A percentile compares a stretch with the other conserved stretches of the same genome.
Evolutionary conservation across 2,888 invertebrate genomes (phyloP).

Genomic region (Drosophila paranaensis): DNA sequence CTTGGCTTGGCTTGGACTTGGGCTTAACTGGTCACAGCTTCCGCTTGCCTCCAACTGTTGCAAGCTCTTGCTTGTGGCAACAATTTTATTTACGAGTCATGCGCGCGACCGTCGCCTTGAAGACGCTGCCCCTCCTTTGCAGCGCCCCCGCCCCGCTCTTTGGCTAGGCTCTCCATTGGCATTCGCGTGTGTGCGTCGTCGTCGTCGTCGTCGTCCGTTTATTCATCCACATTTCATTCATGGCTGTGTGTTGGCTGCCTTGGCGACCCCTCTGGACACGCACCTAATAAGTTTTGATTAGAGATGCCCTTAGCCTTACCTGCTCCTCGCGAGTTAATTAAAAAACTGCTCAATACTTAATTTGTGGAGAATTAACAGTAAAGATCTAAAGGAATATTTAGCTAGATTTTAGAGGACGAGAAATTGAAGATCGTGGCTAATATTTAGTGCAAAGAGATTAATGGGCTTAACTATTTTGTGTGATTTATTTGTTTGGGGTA

Average conservation of each 20-base stretch:
- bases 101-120: conserved; percentile 64
- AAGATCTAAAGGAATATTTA: conserved; percentile 8
- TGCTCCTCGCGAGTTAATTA: conserved; percentile 52
- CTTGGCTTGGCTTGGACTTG: no score
- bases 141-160: neutral
- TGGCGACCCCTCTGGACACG: conserved; percentile 55
- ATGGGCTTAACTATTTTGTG: conserved; percentile 1
- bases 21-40: conserved; percentile 66
- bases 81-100: conserved; percentile 82
- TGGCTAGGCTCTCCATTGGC: conserved; percentile 11
- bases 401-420: neutral
- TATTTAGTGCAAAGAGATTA: neutral
- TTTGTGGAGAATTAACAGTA: conserved; percentile 9
- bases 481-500: neutral
- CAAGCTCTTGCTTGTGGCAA: conserved; percentile 61
- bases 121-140: conserved; percentile 45
- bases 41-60: conserved; percentile 49
- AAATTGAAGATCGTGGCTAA: neutral
- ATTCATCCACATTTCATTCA: conserved; percentile 67
- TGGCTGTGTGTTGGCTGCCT: conserved; percentile 21
- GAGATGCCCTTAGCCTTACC: conserved; percentile 20
- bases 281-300: conserved; percentile 73
- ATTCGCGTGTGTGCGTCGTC: conserved; percentile 45
- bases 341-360: conserved; percentile 38
- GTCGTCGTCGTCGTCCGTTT: conserved; percentile 22